Percentiles rank a stretch among this genome's conserved stretches.
Evolutionary conservation across 2,797 vertebrate species (phyloP).

Genomic region (Fistularia commersonii): DNA sequence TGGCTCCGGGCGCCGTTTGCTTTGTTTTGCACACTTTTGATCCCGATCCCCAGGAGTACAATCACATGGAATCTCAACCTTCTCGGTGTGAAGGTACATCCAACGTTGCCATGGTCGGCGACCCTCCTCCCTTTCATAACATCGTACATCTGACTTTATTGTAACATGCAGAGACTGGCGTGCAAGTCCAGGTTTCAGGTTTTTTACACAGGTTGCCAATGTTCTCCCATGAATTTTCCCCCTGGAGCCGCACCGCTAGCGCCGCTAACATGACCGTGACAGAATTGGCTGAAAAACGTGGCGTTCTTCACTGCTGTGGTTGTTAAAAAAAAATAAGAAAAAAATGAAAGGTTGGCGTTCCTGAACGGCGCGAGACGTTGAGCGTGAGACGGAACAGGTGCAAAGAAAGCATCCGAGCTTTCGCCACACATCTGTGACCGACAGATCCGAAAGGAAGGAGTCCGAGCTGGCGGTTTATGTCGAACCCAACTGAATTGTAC

Average conservation of each 20-base stretch:
- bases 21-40: slow-evolving; percentile 37
- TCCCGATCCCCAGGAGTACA: slow-evolving; percentile 36
- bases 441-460: neutral
- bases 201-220: too few species aligned
- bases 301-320: too few species aligned
- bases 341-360: too few species aligned
- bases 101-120: slow-evolving; percentile 30
- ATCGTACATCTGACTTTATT: too few species aligned
- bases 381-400: neutral
- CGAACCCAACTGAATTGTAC: neutral
- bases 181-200: too few species aligned
- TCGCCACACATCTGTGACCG: neutral
- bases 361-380: too few species aligned
- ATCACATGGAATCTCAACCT: slow-evolving; percentile 44
- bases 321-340: too few species aligned
- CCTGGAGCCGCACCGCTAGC: too few species aligned
- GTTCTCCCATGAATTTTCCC: too few species aligned
- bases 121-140: slow-evolving; percentile 1
- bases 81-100: slow-evolving; percentile 19
- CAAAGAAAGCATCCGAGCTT: neutral
- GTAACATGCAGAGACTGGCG: too few species aligned
- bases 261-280: too few species aligned
- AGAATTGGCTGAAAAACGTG: too few species aligned
- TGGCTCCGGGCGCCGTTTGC: slow-evolving; percentile 10
- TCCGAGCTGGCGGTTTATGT: neutral